phyloP scores from a whole-genome alignment of 2,888 invertebrate species.

The Archips xylosteana region DNA sequence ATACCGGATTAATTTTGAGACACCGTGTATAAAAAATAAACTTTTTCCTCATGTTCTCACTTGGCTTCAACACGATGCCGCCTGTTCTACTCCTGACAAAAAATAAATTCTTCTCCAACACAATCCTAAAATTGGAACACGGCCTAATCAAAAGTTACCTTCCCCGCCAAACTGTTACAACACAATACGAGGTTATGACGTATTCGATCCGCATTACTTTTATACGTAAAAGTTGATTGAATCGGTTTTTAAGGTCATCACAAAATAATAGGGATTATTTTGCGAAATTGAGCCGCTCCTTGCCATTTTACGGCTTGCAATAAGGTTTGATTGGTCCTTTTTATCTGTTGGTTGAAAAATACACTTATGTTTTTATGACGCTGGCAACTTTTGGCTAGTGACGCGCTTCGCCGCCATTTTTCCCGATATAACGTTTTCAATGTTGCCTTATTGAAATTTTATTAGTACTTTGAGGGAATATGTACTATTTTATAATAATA shows the following conservation, averaged over 20 bases:
- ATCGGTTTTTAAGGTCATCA: slow-evolving; percentile 37
- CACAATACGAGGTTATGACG: slow-evolving; percentile 38
- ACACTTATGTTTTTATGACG: slow-evolving; percentile 33
- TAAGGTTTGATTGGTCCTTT: slow-evolving; percentile 40
- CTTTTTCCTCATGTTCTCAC: too few relatives aligned
- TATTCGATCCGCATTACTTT: slow-evolving; percentile 35
- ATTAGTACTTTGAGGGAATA: neutral
- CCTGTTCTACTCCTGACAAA: neutral
- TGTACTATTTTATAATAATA: neutral
- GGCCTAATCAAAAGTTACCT: slow-evolving; percentile 40
- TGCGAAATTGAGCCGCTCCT: slow-evolving; percentile 18
- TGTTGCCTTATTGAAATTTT: slow-evolving; percentile 2
- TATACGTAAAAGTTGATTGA: slow-evolving; percentile 36
- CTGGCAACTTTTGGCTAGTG: slow-evolving; percentile 12
- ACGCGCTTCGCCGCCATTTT: slow-evolving; percentile 7
- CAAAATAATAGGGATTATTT: slow-evolving; percentile 38
- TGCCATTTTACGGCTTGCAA: slow-evolving; percentile 33
- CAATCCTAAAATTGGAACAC: slow-evolving; percentile 37
- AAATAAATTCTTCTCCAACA: slow-evolving; percentile 14
- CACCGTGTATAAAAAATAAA: too few relatives aligned
- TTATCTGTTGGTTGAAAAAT: slow-evolving; percentile 35
- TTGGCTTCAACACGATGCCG: neutral
- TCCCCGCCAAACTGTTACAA: slow-evolving; percentile 22
- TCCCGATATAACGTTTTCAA: neutral
- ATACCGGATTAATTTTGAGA: too few relatives aligned